These are phyloP conservation scores for Andrena flavipes DNA, from an alignment of 2,888 invertebrate genomes.

Conservation along the genomic window DNA sequence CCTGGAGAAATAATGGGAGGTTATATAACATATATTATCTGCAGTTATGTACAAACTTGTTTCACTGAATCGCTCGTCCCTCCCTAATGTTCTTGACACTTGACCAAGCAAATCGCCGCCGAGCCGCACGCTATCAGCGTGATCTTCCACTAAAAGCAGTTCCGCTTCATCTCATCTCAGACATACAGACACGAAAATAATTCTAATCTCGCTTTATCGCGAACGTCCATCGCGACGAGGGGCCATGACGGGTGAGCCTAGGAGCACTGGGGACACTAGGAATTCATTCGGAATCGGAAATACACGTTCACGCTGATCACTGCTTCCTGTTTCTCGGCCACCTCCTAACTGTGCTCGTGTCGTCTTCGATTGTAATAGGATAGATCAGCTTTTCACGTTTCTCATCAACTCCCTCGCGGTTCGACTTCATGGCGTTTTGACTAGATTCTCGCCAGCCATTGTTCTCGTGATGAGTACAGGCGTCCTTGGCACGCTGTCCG, in stretches of 20 bases:
- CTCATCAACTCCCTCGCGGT: not conserved
- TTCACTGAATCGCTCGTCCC: conserved; percentile 31
- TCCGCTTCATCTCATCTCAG: conserved; percentile 3
- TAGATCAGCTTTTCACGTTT: not conserved
- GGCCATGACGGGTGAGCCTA: conserved; percentile 39
- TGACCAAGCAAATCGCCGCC: conserved; percentile 15
- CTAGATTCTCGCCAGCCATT: conserved; percentile 91
- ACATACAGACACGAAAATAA: conserved; percentile 6
- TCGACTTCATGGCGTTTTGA: conserved; percentile 86
- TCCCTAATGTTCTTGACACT: not conserved
- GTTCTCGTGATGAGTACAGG: conserved; percentile 92
- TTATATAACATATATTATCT: conserved; percentile 14
- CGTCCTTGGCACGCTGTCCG: conserved; percentile 91
- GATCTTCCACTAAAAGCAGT: conserved; percentile 23
- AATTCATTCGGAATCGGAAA: conserved; percentile 20
- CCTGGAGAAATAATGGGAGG: conserved; percentile 42
- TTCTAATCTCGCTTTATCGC: conserved; percentile 23
- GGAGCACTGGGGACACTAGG: conserved; percentile 61
- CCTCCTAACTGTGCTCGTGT: not conserved
- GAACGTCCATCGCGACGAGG: conserved; percentile 40
- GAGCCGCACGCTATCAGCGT: conserved; percentile 5
- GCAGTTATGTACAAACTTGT: conserved; percentile 65
- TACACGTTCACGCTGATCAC: conserved; percentile 6
- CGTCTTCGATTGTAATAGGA: conserved; percentile 5
- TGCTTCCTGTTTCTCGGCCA: not conserved